Evolutionary conservation across 2,113 vertebrate species (phyloP), one percentile per base, ranked within the genome.

Genomic region (Crotalus viridis): DNA sequence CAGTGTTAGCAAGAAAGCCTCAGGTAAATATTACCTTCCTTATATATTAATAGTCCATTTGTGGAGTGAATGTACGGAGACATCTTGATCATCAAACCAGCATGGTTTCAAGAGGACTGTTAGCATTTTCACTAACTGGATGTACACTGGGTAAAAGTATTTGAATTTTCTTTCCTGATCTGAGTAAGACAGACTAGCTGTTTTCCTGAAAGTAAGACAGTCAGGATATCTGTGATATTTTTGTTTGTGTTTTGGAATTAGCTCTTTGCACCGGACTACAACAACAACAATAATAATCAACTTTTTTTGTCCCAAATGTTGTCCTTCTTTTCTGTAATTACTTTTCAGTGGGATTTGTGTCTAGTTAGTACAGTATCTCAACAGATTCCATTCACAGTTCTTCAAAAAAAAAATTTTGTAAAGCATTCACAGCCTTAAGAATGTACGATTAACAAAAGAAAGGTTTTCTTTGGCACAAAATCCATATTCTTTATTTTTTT

Each of bases 401-500:
- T 64, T 85, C 86, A 89, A 19, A 93, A 90, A 90, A 39, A 39
- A 39, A n/a, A n/a, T n/a, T 74, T 90, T 39, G 28, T 81, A 61
- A 90, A 87, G 22, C 46, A 90, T 64, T 87, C n/a, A 43, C 61
- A 54, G 59, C 85, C 28, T 59, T 86, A 39, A 85, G 8, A 86
- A 90, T 51, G 21, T 52, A 56, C 74, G 61, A 19, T 93, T 88
- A 87, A 88, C 52, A 87, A 51, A 13, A n/a, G 87, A 55, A 55
- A 89, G 19, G n/a, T 74, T 92, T 90, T 90, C 55, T 93, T 85
- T 90, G 81, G 55, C 57, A 24, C 46, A 90, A 93, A 90, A 93
- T 87, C 92, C 89, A 87, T 93, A 90, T 93, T 90, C 3, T 48
- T 61, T 90, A 90, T 59, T 69, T 59, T 59, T n/a, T 81, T 39